Base-by-base conservation (phyloP, 2,888 invertebrate species). In the Spilosoma lubricipeda region DNA sequence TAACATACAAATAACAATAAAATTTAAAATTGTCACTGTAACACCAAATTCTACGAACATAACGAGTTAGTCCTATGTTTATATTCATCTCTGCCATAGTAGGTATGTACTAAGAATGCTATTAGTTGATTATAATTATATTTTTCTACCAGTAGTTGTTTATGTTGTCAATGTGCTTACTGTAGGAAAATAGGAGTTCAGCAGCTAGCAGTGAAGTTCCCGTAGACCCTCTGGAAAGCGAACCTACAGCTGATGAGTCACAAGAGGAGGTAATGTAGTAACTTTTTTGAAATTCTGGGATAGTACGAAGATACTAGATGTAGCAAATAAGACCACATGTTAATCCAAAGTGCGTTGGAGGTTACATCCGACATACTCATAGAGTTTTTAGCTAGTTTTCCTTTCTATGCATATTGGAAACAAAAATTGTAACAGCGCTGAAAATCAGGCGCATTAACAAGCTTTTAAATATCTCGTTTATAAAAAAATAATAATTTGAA, bases 131-230 rank as follows among this genome's bases (percentile, higher is more conserved):
- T 74, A 36, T 74, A 52, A 23, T 52, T 52, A 76, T 79, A 66
- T 71, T 70, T 77, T 48, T 73, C 77, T 83, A 76, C 78, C 63
- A 77, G 81, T 86, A 84, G 82, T 84, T 82, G 80, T 87, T 86
- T 86, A 88, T 86, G 85, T 88, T 87, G 85, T 90, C 87, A 85
- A 87, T 90, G 87, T 90, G 86, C 88, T 86, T 88, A 87, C 87
- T 89, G 82, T 91, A 92, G 92, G 90, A 85, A 74, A 85, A 83
- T 85, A 84, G 89, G 83, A 88, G 86, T 79, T 86, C 85, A 77
- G 78, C 90, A 77, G 85, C 88, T 82, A 87, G 83, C 87, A 79
- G 87, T 81, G 88, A 87, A 77, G 81, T 78, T 74, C 78, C 83
- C 20, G 83, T 83, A 77, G 90, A 90, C 74, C 80, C 86, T 42